Conservation (phyloP, 2,888 invertebrate species). For the Cheiracanthium punctorium region DNA sequence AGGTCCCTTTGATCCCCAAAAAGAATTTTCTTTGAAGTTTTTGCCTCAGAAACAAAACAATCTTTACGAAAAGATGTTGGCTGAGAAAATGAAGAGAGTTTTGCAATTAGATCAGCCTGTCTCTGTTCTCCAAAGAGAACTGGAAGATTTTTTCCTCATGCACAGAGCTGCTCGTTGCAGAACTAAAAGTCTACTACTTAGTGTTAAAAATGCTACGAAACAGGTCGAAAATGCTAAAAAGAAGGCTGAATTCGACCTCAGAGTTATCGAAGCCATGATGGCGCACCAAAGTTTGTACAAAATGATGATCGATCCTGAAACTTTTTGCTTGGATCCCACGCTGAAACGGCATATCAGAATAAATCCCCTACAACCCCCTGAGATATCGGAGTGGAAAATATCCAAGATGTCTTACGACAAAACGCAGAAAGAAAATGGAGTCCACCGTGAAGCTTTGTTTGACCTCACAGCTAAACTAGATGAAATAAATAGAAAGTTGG, state of each 20-base stretch:
- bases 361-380: background rate
- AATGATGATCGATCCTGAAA: slow-evolving; percentile 35
- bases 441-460: background rate
- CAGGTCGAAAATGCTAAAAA: background rate
- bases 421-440: slow-evolving; percentile 15
- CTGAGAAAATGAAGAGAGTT: slow-evolving; percentile 12
- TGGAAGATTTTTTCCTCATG: slow-evolving; percentile 35
- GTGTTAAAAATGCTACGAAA: background rate
- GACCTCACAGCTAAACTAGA: slow-evolving; percentile 19
- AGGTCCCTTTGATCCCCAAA: slow-evolving; percentile 33
- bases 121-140: background rate
- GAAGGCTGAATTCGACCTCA: background rate
- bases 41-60: slow-evolving; percentile 41
- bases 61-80: slow-evolving; percentile 17
- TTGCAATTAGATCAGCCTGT: slow-evolving; percentile 23
- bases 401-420: slow-evolving; percentile 24
- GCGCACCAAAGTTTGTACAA: slow-evolving; percentile 38
- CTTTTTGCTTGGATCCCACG: background rate
- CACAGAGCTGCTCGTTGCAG: slow-evolving; percentile 36
- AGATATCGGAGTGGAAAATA: background rate
- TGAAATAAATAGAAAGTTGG: background rate
- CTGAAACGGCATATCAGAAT: background rate
- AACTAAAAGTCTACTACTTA: slow-evolving; percentile 18
- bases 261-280: slow-evolving; percentile 37
- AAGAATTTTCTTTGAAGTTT: slow-evolving; percentile 27